phyloP scores from a whole-genome alignment of 2,797 vertebrate species.

The Aldrovandia affinis region DNA sequence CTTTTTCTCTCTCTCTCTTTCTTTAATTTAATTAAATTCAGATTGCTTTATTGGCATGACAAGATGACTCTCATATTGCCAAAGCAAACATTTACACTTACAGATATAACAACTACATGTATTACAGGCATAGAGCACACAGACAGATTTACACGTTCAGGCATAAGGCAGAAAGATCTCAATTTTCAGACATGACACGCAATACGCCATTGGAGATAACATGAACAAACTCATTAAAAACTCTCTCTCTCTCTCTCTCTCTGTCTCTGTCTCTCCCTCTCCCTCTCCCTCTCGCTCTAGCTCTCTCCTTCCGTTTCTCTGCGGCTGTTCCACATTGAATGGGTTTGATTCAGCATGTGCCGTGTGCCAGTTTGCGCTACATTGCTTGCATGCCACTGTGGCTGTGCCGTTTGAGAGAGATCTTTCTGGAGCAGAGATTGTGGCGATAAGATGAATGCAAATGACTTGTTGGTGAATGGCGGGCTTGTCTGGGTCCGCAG shows the following conservation, averaged over 20 bases:
- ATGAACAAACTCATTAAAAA: too few species aligned
- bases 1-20: not conserved
- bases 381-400: constrained; percentile 1
- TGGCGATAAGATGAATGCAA: not conserved
- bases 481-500: not conserved
- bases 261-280: not conserved
- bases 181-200: too few species aligned
- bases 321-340: not conserved
- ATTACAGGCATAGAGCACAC: too few species aligned
- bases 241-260: constrained; percentile 2
- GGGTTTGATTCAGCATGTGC: constrained; percentile 7
- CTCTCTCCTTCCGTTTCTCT: not conserved
- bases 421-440: not conserved
- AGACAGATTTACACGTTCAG: too few species aligned
- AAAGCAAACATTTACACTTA: too few species aligned
- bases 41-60: too few species aligned
- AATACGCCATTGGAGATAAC: too few species aligned
- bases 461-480: not conserved
- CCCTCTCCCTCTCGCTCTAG: not conserved
- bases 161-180: too few species aligned
- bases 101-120: too few species aligned
- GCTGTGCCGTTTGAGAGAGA: constrained; percentile 1
- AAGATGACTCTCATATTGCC: too few species aligned
- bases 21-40: too few species aligned
- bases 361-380: not conserved